Evolutionary conservation across 2,113 vertebrate genomes (phyloP).

Genomic region (Tenrec ecaudatus): DNA sequence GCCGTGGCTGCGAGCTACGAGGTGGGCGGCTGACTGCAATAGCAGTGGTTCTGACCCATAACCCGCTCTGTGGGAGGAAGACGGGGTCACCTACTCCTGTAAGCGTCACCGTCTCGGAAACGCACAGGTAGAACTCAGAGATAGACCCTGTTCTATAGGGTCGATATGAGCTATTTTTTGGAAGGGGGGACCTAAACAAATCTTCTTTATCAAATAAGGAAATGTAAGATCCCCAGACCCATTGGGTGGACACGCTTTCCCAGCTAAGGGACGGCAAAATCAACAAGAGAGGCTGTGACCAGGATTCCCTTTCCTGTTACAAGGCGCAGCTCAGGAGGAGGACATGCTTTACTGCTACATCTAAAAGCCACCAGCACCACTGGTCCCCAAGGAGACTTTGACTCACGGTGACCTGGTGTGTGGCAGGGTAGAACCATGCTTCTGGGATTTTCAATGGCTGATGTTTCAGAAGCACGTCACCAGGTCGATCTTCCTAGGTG

Average conservation of each 20-base stretch:
- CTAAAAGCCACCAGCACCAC: not conserved
- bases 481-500: not conserved
- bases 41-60: too few relatives aligned
- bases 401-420: not conserved
- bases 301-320: not conserved
- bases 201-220: conserved; percentile 39
- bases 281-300: not conserved
- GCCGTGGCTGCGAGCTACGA: too few relatives aligned
- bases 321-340: not conserved
- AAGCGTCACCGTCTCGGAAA: too few relatives aligned
- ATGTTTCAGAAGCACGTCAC: not conserved
- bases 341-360: not conserved
- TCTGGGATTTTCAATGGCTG: not conserved
- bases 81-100: too few relatives aligned
- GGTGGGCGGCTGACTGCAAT: too few relatives aligned
- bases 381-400: not conserved
- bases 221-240: not conserved
- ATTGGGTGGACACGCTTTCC: not conserved
- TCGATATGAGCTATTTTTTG: too few relatives aligned
- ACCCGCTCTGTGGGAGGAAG: too few relatives aligned
- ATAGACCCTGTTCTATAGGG: too few relatives aligned
- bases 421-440: not conserved
- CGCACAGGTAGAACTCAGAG: too few relatives aligned
- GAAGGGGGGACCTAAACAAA: too few relatives aligned
- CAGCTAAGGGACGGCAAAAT: conserved; percentile 3